Evolutionary conservation across 2,113 vertebrate genomes (phyloP).

Genomic region (Agapornis roseicollis): DNA sequence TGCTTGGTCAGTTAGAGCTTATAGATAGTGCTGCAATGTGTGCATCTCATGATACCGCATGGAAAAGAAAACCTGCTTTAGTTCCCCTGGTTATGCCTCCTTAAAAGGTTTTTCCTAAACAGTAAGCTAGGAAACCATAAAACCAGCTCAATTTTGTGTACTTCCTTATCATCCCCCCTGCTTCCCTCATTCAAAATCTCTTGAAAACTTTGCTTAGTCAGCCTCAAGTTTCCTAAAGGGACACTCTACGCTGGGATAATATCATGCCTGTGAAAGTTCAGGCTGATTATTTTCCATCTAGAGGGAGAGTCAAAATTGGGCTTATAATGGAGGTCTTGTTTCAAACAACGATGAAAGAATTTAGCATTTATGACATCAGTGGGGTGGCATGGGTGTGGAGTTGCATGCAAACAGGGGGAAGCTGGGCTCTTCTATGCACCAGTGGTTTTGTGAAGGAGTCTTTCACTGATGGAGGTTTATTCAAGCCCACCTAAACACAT

Average conservation of each 20-base stretch:
- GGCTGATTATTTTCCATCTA: conserved; percentile 35
- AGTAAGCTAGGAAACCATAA: neutral
- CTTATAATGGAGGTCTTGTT: conserved; percentile 55
- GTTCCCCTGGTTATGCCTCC: neutral
- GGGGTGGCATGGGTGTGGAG: neutral
- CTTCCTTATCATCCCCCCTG: neutral
- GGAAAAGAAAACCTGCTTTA: neutral
- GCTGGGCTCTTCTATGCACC: neutral
- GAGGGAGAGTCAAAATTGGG: neutral
- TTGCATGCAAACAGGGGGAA: neutral
- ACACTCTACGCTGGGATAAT: neutral
- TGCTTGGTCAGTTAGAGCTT: neutral
- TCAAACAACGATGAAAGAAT: conserved; percentile 35
- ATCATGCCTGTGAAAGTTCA: conserved; percentile 11
- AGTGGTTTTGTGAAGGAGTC: conserved; percentile 3
- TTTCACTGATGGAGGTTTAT: conserved; percentile 18
- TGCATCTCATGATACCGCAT: neutral
- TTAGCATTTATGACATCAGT: conserved; percentile 18
- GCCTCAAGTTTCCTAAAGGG: conserved; percentile 1
- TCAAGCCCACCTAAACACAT: conserved; percentile 29
- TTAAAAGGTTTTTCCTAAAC: neutral
- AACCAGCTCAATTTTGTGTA: neutral
- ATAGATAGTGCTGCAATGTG: neutral
- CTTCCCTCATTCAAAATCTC: neutral
- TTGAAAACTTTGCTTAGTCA: neutral